These are phyloP conservation scores for Melitaea athalia DNA, from an alignment of 2,888 invertebrate genomes.

Conservation along the genomic window DNA sequence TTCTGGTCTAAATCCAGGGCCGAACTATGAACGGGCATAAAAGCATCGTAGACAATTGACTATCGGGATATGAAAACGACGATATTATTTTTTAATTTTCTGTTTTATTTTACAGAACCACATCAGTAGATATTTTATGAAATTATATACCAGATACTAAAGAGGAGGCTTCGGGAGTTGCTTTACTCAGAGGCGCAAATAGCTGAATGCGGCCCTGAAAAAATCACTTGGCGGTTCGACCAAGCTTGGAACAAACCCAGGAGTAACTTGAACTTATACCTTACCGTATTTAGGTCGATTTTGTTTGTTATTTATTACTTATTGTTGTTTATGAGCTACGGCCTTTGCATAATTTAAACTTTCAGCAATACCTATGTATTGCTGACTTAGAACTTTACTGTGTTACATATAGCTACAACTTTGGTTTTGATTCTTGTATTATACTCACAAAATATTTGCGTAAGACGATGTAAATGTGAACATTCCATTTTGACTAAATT, in stretches of 20 bases:
- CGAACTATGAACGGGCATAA: no score
- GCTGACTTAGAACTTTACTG: not conserved
- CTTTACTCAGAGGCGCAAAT: not conserved
- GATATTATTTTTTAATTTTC: no score
- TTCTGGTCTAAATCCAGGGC: constrained; percentile 41
- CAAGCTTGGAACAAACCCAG: constrained; percentile 8
- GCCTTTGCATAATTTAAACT: constrained; percentile 35
- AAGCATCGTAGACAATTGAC: no score
- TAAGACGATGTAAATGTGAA: not conserved
- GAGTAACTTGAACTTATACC: constrained; percentile 44
- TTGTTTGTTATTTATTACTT: constrained; percentile 48
- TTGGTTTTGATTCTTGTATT: not conserved
- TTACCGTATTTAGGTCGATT: constrained; percentile 59
- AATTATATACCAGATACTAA: no score
- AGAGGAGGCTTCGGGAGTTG: not conserved
- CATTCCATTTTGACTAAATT: no score
- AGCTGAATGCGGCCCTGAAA: not conserved
- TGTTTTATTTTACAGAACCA: no score
- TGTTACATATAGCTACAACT: not conserved
- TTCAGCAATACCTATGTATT: constrained; percentile 17
- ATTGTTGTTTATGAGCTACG: constrained; percentile 49
- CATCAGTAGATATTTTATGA: no score
- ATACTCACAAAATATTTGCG: not conserved
- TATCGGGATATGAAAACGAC: no score
- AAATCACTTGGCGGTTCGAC: constrained; percentile 38